phyloP scores from a whole-genome alignment of 2,888 invertebrate genomes.

The Phalera bucephala region DNA sequence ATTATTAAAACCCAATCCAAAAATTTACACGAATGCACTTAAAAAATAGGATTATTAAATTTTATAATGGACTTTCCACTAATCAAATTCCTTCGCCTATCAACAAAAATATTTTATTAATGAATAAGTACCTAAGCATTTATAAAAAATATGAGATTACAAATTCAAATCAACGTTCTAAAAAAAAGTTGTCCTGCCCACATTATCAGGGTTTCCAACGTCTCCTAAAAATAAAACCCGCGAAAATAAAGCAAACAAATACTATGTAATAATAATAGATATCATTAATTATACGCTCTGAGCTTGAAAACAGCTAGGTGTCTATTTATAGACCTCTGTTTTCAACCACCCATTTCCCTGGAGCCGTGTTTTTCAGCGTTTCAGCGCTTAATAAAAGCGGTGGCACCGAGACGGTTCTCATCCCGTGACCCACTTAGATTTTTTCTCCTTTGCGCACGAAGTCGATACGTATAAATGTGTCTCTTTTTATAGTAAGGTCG shows the following conservation, averaged over 20 bases:
- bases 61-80: too few relatives aligned
- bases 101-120: too few relatives aligned
- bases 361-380: slow-evolving; percentile 50
- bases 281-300: slow-evolving; percentile 50
- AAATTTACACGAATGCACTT: too few relatives aligned
- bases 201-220: background rate
- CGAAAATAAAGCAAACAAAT: slow-evolving; percentile 3
- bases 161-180: too few relatives aligned
- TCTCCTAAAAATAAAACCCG: slow-evolving; percentile 3
- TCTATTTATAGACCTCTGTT: slow-evolving; percentile 64
- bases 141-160: too few relatives aligned
- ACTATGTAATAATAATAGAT: slow-evolving; percentile 5
- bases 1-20: too few relatives aligned
- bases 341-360: slow-evolving; percentile 52
- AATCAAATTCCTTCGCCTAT: too few relatives aligned
- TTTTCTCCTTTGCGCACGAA: slow-evolving; percentile 39
- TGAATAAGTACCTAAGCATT: too few relatives aligned
- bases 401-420: slow-evolving; percentile 60
- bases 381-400: slow-evolving; percentile 62
- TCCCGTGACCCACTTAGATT: slow-evolving; percentile 77
- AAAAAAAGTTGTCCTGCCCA: background rate
- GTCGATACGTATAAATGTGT: slow-evolving; percentile 30
- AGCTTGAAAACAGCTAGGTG: slow-evolving; percentile 29
- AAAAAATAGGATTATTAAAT: too few relatives aligned
- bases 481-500: slow-evolving; percentile 70